phyloP scores from a whole-genome alignment of 2,888 invertebrate genomes.

The Trilocha varians region DNA sequence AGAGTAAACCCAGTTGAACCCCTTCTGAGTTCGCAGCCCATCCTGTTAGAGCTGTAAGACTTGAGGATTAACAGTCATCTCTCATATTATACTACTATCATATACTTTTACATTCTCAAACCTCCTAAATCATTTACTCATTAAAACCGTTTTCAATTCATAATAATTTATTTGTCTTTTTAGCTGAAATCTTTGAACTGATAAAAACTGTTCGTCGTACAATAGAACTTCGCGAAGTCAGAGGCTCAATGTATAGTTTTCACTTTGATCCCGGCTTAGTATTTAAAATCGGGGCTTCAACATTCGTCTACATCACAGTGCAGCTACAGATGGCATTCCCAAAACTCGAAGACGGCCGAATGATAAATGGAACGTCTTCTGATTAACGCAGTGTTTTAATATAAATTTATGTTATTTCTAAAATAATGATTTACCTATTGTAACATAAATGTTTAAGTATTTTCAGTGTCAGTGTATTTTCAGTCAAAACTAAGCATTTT shows the following conservation, averaged over 20 bases:
- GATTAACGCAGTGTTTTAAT: background rate
- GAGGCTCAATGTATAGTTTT: constrained; percentile 26
- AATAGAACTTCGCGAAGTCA: constrained; percentile 25
- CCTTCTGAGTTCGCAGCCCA: too few species aligned
- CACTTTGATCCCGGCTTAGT: constrained; percentile 26
- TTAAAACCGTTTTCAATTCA: background rate
- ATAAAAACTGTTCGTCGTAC: constrained; percentile 27
- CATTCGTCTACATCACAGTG: constrained; percentile 44
- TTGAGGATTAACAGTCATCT: too few species aligned
- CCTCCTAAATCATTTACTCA: background rate
- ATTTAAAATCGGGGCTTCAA: constrained; percentile 31
- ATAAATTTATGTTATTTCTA: too few species aligned
- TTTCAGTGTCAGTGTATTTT: too few species aligned
- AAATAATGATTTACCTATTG: too few species aligned
- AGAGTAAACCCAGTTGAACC: too few species aligned
- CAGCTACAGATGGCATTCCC: constrained; percentile 40
- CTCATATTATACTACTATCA: too few species aligned
- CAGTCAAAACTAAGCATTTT: too few species aligned
- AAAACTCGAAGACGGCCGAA: constrained; percentile 11
- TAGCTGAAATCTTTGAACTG: constrained; percentile 32
- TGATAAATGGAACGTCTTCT: background rate
- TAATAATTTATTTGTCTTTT: constrained; percentile 13
- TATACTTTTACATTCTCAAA: too few species aligned
- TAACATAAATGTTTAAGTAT: too few species aligned
- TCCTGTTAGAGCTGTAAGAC: too few species aligned